phyloP scores from a whole-genome alignment of 2,113 vertebrate genomes.

The Ochotona curzoniae region DNA sequence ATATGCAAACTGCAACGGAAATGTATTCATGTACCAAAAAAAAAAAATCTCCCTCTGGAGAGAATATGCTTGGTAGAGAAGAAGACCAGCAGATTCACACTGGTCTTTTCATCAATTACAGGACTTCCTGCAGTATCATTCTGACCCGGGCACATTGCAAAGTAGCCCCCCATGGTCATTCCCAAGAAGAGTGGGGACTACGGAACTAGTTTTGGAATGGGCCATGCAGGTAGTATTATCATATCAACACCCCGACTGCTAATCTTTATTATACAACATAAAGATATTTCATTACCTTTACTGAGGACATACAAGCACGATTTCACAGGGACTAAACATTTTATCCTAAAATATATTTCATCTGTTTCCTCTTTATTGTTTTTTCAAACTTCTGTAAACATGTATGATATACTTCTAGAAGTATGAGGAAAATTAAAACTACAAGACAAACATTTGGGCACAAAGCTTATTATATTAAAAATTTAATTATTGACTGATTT shows the following conservation, averaged over 20 bases:
- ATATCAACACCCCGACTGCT: accelerated
- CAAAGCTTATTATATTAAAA: no score
- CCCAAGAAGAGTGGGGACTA: not conserved
- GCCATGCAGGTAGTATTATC: accelerated
- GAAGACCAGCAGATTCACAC: no score
- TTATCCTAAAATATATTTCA: not conserved
- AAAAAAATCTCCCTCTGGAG: not conserved
- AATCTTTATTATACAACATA: accelerated
- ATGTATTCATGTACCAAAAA: not conserved
- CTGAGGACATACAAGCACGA: not conserved
- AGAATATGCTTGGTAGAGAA: not conserved
- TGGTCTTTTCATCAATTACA: no score
- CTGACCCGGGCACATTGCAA: not conserved
- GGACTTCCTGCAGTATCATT: not conserved
- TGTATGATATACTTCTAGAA: no score
- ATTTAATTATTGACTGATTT: no score
- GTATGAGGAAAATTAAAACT: no score
- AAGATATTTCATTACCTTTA: not conserved
- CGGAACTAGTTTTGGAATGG: accelerated
- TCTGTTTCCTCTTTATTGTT: not conserved
- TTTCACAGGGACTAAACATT: not conserved
- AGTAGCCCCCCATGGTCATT: not conserved
- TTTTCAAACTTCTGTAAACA: not conserved
- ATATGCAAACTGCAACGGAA: not conserved
- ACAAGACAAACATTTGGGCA: no score